Percentiles rank a stretch among this genome's conserved stretches.
Evolutionary conservation across 2,113 vertebrate genomes (phyloP).

Genomic region (Osmerus mordax): DNA sequence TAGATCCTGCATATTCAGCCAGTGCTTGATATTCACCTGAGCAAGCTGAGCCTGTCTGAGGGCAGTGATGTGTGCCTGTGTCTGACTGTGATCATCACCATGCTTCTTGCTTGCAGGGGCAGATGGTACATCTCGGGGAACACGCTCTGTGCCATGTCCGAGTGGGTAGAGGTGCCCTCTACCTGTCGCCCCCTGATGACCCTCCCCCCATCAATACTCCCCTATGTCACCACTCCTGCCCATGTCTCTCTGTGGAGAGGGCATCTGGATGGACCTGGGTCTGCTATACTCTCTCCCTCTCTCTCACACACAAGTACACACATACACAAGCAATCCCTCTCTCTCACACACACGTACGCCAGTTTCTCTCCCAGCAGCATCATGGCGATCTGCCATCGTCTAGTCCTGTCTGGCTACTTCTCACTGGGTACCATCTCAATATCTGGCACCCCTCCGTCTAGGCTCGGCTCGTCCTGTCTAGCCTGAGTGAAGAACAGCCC

Average conservation of each 20-base stretch:
- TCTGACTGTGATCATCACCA: too few relatives aligned
- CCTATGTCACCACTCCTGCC: conserved; percentile 29
- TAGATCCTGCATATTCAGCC: too few relatives aligned
- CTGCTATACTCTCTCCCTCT: background rate
- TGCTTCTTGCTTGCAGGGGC: background rate
- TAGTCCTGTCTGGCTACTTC: background rate
- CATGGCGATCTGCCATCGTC: background rate
- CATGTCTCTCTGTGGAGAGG: conserved; percentile 9
- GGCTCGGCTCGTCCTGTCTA: background rate
- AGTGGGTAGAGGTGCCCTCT: conserved; percentile 31
- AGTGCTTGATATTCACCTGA: too few relatives aligned
- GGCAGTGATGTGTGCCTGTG: too few relatives aligned
- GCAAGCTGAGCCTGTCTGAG: too few relatives aligned
- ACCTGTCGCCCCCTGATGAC: conserved; percentile 38
- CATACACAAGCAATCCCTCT: background rate
- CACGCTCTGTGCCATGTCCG: conserved; percentile 13
- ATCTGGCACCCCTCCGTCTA: conserved; percentile 19
- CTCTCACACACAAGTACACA: background rate
- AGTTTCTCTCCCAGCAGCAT: background rate
- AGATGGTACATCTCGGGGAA: conserved; percentile 22
- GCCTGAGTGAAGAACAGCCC: background rate
- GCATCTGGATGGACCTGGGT: conserved; percentile 32
- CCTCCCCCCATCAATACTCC: conserved; percentile 26
- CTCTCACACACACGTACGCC: background rate
- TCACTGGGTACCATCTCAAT: background rate